These are phyloP conservation scores for Drosophila tripunctata DNA, from an alignment of 2,888 invertebrate genomes.

Conservation along the genomic window DNA sequence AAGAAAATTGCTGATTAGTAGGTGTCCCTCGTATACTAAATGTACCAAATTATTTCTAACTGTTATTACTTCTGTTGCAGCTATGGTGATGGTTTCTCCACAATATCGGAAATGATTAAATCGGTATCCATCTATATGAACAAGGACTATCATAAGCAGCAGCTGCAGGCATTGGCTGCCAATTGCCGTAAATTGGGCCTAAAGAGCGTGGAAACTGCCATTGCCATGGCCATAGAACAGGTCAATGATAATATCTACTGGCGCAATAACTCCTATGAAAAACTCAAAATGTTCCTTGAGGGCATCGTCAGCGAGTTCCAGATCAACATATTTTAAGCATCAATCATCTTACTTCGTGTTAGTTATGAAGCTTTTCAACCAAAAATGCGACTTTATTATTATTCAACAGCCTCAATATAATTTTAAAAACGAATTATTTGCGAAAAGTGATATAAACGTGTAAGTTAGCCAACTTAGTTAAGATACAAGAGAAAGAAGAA, in stretches of 20 bases:
- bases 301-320: conserved; percentile 82
- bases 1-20: conserved; percentile 84
- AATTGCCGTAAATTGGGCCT: conserved; percentile 81
- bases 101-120: conserved; percentile 85
- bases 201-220: conserved; percentile 80
- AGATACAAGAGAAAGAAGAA: conserved; percentile 34
- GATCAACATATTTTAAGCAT: conserved; percentile 81
- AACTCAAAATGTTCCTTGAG: conserved; percentile 82
- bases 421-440: conserved; percentile 76
- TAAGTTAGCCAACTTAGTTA: conserved; percentile 76
- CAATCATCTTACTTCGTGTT: no score
- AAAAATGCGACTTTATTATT: conserved; percentile 59
- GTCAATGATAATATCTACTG: conserved; percentile 84
- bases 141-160: conserved; percentile 84
- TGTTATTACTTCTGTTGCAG: conserved; percentile 78
- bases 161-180: conserved; percentile 80
- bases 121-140: conserved; percentile 86
- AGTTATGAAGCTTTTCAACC: conserved; percentile 45
- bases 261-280: conserved; percentile 83
- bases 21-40: conserved; percentile 43
- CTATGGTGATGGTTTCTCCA: conserved; percentile 86
- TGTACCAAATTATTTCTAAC: no score
- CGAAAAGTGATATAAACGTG: conserved; percentile 83
- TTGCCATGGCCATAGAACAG: conserved; percentile 83
- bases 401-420: conserved; percentile 72